Percentiles rank a stretch among this genome's conserved stretches.
phyloP scores from a whole-genome alignment of 53 echinoderm and acorn worm genomes.

The Zoroaster sp. region DNA sequence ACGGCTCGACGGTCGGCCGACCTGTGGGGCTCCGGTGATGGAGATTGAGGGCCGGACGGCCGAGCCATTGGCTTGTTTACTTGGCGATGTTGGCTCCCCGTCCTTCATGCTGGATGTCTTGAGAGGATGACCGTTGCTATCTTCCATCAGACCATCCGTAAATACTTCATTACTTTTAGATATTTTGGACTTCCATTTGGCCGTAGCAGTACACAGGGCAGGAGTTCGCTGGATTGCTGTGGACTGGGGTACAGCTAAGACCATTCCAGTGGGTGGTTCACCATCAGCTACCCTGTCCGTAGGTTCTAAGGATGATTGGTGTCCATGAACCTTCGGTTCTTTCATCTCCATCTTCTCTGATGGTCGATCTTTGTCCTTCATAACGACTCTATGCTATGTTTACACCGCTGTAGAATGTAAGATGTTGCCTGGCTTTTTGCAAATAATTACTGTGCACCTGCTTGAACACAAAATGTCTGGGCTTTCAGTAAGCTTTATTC shows the following conservation, averaged over 20 bases:
- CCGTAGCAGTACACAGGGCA: constrained; percentile 76
- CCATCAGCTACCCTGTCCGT: no score
- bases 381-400: neutral
- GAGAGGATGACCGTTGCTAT: neutral
- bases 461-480: neutral
- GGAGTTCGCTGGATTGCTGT: constrained; percentile 62
- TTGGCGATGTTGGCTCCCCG: neutral
- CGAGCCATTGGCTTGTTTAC: constrained; percentile 14
- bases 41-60: constrained; percentile 31
- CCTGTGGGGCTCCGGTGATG: constrained; percentile 38
- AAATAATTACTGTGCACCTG: neutral
- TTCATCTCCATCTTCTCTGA: neutral
- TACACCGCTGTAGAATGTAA: neutral
- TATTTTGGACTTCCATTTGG: constrained; percentile 83
- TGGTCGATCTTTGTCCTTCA: neutral
- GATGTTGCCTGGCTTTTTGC: neutral
- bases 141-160: neutral
- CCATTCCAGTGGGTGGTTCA: neutral
- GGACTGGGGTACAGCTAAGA: neutral
- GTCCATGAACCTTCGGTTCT: neutral
- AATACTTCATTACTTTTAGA: neutral
- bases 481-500: neutral
- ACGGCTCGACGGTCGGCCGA: constrained; percentile 11
- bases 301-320: neutral
- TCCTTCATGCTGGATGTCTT: neutral